Evolutionary conservation across 2,113 vertebrate species (phyloP).

Genomic region (Clarias gariepinus): DNA sequence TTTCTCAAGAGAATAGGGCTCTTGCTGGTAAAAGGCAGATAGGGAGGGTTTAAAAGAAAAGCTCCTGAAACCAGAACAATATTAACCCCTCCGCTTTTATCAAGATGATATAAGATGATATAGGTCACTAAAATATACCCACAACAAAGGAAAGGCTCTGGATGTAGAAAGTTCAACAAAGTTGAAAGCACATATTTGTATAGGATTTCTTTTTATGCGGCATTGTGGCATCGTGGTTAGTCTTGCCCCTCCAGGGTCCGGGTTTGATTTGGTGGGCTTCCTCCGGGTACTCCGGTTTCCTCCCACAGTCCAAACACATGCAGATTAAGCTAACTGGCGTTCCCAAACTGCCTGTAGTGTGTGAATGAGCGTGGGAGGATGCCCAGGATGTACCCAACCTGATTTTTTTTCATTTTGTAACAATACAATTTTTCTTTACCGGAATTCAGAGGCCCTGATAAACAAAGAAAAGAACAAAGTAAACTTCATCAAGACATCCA

Average conservation of each 20-base stretch:
- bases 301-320: no score
- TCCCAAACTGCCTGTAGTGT: no score
- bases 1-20: neutral
- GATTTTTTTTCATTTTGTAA: neutral
- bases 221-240: no score
- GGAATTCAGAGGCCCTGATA: neutral
- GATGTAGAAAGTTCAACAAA: neutral
- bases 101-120: neutral
- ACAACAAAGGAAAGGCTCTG: no score
- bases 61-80: neutral
- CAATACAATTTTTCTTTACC: neutral
- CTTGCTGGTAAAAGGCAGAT: neutral
- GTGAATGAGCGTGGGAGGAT: no score
- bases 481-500: neutral
- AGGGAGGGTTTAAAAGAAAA: constrained; percentile 12
- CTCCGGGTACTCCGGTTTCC: no score
- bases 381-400: no score
- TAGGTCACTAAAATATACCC: neutral
- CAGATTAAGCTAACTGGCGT: no score
- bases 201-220: neutral
- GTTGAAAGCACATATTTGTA: neutral
- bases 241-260: no score
- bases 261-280: no score
- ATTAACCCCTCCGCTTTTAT: neutral
- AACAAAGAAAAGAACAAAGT: neutral